Percentiles rank a stretch among this genome's conserved stretches.
These are phyloP conservation scores for Autographa pulchrina DNA, from an alignment of 2,888 invertebrate genomes.

Conservation along the genomic window DNA sequence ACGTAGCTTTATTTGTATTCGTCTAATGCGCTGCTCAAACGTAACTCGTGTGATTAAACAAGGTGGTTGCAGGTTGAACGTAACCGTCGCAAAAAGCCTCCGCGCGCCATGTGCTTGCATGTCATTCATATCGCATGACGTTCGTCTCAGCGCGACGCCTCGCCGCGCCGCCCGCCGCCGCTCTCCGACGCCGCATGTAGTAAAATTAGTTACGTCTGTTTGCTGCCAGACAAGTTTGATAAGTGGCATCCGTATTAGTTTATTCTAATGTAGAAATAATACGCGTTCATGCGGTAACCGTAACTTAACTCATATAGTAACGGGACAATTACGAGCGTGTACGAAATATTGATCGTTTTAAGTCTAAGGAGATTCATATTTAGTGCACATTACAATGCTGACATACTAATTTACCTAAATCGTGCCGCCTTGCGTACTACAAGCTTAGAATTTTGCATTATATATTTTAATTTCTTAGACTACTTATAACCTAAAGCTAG, in stretches of 20 bases:
- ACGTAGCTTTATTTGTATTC: background rate
- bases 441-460: background rate
- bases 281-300: constrained; percentile 20
- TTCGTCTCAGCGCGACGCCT: constrained; percentile 59
- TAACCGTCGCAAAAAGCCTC: constrained; percentile 59
- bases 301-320: constrained; percentile 21
- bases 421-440: background rate
- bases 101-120: constrained; percentile 67
- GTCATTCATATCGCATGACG: constrained; percentile 83
- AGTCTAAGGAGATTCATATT: background rate
- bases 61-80: constrained; percentile 54
- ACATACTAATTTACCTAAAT: background rate
- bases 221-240: constrained; percentile 70
- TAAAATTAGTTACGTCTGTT: constrained; percentile 77
- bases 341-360: background rate
- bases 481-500: background rate
- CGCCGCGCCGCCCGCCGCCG: constrained; percentile 53
- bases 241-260: constrained; percentile 56
- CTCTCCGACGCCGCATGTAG: constrained; percentile 62
- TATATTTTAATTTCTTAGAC: background rate
- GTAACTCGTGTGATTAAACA: constrained; percentile 41
- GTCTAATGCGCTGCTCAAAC: constrained; percentile 26
- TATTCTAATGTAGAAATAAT: constrained; percentile 51
- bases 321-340: constrained; percentile 22
- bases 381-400: background rate